Percentiles rank a stretch among this genome's conserved stretches.
phyloP scores from a whole-genome alignment of 2,113 vertebrate genomes.

The Montifringilla adamsi region DNA sequence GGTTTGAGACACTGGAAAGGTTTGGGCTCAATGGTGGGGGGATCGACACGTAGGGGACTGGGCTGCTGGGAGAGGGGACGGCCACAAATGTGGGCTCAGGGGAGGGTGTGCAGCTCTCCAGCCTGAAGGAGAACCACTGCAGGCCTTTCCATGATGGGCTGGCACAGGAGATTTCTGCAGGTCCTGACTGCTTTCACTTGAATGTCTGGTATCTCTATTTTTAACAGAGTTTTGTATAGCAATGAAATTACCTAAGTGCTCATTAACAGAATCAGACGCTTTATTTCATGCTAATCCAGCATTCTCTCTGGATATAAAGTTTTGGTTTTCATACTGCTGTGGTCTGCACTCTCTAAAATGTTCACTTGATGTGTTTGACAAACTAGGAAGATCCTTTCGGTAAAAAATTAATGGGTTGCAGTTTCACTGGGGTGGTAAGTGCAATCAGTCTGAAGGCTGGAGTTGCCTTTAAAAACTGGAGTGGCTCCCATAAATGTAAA shows the following conservation, averaged over 20 bases:
- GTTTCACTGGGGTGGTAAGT: slow-evolving; percentile 49
- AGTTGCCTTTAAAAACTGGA: slow-evolving; percentile 68
- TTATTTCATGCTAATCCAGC: slow-evolving; percentile 10
- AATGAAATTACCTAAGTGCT: neutral
- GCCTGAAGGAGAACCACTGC: neutral
- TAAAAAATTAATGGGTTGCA: slow-evolving; percentile 53
- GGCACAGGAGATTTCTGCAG: neutral
- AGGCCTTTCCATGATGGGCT: neutral
- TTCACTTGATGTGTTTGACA: slow-evolving; percentile 34
- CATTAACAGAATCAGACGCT: neutral
- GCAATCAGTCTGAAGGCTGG: slow-evolving; percentile 66
- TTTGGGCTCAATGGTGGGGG: neutral
- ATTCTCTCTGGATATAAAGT: neutral
- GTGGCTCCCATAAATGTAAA: slow-evolving; percentile 62
- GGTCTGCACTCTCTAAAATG: slow-evolving; percentile 40
- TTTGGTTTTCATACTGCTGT: slow-evolving; percentile 37
- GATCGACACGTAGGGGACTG: neutral
- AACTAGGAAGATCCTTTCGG: slow-evolving; percentile 37
- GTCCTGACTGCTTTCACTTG: neutral
- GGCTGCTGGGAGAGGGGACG: neutral
- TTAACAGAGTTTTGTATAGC: neutral
- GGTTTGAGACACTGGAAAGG: slow-evolving; percentile 51
- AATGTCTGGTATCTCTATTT: neutral
- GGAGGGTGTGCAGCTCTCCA: neutral
- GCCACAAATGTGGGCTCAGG: neutral